Evolutionary conservation across 2,888 invertebrate species (phyloP), one percentile per base, ranked within the genome.

Genomic region (Leptopterna dolabrata): DNA sequence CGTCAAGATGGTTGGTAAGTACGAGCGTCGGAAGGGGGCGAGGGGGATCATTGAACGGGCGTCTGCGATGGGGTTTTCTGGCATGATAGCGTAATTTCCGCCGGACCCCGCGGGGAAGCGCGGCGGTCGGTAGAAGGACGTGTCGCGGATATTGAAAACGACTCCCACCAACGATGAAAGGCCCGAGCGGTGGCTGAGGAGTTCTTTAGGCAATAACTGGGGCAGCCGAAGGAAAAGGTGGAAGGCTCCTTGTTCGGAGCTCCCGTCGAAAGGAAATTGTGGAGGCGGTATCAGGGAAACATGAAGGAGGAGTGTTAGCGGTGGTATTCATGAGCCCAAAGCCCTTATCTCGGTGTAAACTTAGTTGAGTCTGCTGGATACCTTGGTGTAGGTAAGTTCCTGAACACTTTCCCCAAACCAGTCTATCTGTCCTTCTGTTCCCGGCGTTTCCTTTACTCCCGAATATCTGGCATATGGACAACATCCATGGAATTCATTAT

Each of bases 121-220:
- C 63, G 63, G 63, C 63, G 63, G 63, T 63, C 63, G 63, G 63
- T 24, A 63, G 63, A 63, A 24, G 63, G 63, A 63, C 63, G 63
- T 63, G 63, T 63, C 63, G 63, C 63, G 63, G 63, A 63, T 63
- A 63, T 63, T 63, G 63, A 63, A 63, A 63, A 63, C 63, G 63
- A 63, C 63, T 63, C 63, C 63, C 24, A 6, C 63, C 63, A 9
- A 63, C 63, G 63, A 63, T 63, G 63, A 63, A 63, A 63, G 24
- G 63, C 7, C 36, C 7, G 63, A 47, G 47, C 6, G 19, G 9
- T 19, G 63, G n/a, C n/a, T n/a, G n/a, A n/a, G 63, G 19, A 63
- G 63, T 63, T 63, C 63, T 63, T 63, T 63, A 63, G 63, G 63
- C 63, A 63, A 63, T 63, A 63, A 63, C 63, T 63, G 63, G 63